These are phyloP conservation scores for Mimumesa dahlbomi DNA, from an alignment of 2,888 invertebrate genomes.

Conservation along the genomic window DNA sequence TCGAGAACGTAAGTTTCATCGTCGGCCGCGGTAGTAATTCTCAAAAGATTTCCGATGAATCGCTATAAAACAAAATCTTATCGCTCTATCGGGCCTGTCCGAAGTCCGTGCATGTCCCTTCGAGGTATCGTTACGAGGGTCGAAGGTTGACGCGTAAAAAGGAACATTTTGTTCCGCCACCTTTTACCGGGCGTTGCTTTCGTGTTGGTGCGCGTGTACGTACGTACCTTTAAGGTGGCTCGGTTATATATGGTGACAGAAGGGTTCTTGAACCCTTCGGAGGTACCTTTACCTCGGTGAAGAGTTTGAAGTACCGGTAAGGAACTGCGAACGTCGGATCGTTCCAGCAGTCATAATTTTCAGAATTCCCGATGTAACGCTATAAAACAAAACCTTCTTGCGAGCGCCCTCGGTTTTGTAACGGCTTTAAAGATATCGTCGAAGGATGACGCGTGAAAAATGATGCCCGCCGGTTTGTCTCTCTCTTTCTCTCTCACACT, in stretches of 20 bases:
- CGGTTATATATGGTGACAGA: conserved; percentile 5
- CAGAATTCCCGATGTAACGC: conserved; percentile 42
- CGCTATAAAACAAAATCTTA: conserved; percentile 43
- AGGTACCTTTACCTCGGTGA: conserved; percentile 3
- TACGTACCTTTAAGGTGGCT: background rate
- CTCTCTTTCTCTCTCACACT: background rate
- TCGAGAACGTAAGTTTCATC: conserved; percentile 44
- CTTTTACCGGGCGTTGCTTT: background rate
- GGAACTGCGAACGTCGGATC: too few relatives aligned
- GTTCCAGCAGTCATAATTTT: conserved; percentile 45
- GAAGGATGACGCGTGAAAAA: conserved; percentile 46
- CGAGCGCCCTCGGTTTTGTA: conserved; percentile 23
- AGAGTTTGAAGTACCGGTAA: background rate
- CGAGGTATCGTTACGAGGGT: conserved; percentile 17
- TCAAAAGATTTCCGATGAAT: conserved; percentile 41
- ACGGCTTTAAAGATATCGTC: conserved; percentile 51
- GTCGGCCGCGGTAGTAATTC: conserved; percentile 30
- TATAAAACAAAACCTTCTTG: conserved; percentile 47
- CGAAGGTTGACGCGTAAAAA: background rate
- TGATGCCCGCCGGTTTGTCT: conserved; percentile 1
- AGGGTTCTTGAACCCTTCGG: conserved; percentile 37
- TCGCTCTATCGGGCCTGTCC: conserved; percentile 29
- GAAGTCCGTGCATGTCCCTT: background rate
- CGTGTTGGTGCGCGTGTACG: background rate
- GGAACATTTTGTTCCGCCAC: background rate